These are phyloP conservation scores for Avahi laniger DNA, from an alignment of 2,797 vertebrate species.

Conservation along the genomic window DNA sequence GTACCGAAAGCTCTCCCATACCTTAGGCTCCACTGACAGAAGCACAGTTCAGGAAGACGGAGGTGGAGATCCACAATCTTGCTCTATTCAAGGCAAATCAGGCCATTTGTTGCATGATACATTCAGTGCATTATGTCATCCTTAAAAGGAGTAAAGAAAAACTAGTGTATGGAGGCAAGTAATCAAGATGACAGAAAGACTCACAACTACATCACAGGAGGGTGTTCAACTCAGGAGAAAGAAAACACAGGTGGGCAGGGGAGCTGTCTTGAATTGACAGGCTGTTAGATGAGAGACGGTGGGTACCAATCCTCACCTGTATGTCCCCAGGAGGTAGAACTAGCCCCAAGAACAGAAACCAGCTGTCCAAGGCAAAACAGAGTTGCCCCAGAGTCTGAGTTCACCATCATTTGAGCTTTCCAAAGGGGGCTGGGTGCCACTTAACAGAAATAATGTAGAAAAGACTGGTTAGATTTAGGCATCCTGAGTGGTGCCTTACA, in stretches of 20 bases:
- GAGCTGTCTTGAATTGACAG: not conserved
- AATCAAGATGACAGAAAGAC: not conserved
- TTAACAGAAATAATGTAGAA: not conserved
- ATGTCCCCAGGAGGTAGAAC: not conserved
- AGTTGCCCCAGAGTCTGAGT: not conserved
- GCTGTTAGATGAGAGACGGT: not conserved
- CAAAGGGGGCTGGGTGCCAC: not conserved
- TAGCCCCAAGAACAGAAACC: not conserved
- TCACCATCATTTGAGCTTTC: not conserved
- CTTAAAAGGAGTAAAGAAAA: not conserved
- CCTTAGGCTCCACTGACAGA: not conserved
- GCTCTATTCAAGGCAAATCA: not conserved
- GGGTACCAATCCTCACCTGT: accelerated
- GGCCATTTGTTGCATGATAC: not conserved
- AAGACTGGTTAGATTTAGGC: not conserved
- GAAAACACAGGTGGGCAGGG: not conserved
- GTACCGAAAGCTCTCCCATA: not conserved
- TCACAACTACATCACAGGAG: not conserved
- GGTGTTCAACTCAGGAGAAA: not conserved
- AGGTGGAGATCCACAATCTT: not conserved
- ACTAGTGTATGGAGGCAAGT: not conserved
- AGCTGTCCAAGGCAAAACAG: not conserved
- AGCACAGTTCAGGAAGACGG: not conserved
- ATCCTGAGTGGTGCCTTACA: not conserved
- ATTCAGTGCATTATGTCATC: not conserved